Percentiles rank a stretch among this genome's conserved stretches.
Evolutionary conservation across 64 coral and sea anemone genomes (phyloP).

Genomic region (Pocillopora verrucosa): DNA sequence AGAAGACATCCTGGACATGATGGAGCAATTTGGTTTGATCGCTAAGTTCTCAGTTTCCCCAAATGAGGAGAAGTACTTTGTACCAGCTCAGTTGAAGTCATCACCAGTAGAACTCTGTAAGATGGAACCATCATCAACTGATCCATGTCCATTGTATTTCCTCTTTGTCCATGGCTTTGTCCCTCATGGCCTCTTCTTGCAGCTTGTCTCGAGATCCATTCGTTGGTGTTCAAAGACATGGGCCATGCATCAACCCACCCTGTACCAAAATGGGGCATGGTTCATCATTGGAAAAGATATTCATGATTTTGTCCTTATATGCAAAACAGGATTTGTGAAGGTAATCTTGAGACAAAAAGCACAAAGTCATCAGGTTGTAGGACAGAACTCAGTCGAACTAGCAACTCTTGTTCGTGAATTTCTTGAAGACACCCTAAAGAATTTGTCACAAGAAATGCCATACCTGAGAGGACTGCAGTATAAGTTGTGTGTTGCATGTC

Average conservation of each 20-base stretch:
- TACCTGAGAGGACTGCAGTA: neutral
- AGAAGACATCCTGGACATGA: conserved; percentile 38
- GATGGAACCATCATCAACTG: neutral
- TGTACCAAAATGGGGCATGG: conserved; percentile 11
- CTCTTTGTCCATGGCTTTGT: conserved; percentile 34
- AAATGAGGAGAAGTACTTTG: neutral
- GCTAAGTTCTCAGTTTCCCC: neutral
- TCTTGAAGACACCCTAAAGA: neutral
- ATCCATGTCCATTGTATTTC: conserved; percentile 34
- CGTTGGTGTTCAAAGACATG: neutral
- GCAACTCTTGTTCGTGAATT: neutral
- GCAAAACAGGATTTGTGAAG: neutral
- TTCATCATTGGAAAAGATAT: neutral
- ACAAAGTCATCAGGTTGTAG: neutral
- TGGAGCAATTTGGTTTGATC: conserved; percentile 42
- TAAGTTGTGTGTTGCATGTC: neutral
- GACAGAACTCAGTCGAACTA: neutral
- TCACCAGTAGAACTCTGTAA: neutral
- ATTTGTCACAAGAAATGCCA: neutral
- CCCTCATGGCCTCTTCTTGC: conserved; percentile 10
- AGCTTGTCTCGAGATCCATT: conserved; percentile 23
- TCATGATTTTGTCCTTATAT: neutral
- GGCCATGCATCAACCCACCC: neutral
- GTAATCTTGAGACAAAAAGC: neutral
- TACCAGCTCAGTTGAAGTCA: conserved; percentile 7